These are phyloP conservation scores for Eupelmus urozonus DNA, from an alignment of 2,888 invertebrate species.

Conservation along the genomic window DNA sequence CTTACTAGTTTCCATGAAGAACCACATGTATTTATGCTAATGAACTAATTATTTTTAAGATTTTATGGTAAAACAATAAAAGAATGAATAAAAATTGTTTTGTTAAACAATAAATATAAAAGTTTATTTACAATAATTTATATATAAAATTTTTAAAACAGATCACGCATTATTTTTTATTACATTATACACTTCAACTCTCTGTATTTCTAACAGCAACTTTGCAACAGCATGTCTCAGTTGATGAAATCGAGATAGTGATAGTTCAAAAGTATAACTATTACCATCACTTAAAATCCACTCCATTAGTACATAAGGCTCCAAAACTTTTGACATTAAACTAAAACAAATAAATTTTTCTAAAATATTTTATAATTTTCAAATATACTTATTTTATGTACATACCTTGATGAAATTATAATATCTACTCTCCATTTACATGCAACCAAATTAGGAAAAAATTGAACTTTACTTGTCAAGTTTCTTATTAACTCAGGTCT, in stretches of 20 bases:
- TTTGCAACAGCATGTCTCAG: conserved; percentile 79
- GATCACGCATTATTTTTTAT: conserved; percentile 71
- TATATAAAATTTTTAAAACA: background rate
- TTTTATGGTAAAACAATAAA: background rate
- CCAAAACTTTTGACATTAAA: conserved; percentile 75
- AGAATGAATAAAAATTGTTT: conserved; percentile 27
- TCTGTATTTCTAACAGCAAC: conserved; percentile 78
- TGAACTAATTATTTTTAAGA: too few species aligned
- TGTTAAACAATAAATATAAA: conserved; percentile 11
- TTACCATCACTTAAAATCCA: conserved; percentile 78
- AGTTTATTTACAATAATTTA: background rate
- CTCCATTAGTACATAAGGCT: conserved; percentile 79
- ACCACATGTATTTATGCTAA: too few species aligned
- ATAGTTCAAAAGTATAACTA: conserved; percentile 78
- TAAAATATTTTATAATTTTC: conserved; percentile 10
- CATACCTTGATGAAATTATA: conserved; percentile 78
- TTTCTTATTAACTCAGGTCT: conserved; percentile 73
- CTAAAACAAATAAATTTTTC: conserved; percentile 65
- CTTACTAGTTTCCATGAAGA: too few species aligned
- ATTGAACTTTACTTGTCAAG: conserved; percentile 75
- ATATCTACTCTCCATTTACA: conserved; percentile 80
- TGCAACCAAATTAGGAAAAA: conserved; percentile 74
- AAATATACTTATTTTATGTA: conserved; percentile 1
- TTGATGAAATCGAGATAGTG: conserved; percentile 79
- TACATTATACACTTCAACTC: conserved; percentile 76